Evolutionary conservation across 1,140 invertebrate genomes (phyloP), one percentile per base, ranked within the genome.

Genomic region (Zaprionus taronus): DNA sequence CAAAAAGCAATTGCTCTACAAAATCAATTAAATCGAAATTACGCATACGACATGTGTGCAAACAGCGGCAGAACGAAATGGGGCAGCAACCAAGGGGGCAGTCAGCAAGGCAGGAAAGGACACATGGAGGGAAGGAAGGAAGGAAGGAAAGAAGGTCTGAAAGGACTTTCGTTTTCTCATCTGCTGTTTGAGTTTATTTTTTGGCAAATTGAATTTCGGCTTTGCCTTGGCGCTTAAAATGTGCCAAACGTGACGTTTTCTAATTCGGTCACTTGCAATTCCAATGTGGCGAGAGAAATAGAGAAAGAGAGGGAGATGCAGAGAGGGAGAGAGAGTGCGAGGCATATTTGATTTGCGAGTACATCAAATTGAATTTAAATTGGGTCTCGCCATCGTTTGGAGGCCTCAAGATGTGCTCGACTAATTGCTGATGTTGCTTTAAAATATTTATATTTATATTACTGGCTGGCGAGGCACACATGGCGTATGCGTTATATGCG

Each of bases 1-100:
- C 74, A 81, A 81, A 80, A 81, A 81, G 67, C 67, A 69, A 65
- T 71, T 83, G 68, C 81, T 72, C 69, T 76, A 56, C 60, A 47
- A 81, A 89, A 89, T 84, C 84, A 89, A 89, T 89, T 89, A 89
- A 89, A 81, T 80, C 80, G 75, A 89, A 90, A 89, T 90, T 90
- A 84, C 84, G 84, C 85, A 87, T 87, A 89, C 84, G 81, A 79
- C 85, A 89, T 90, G 85, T 89, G 75, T 81, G 84, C 85, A 80
- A 79, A 81, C 70, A 57, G 71, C 70, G 64, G 73, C 68, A 65
- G 26, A 58, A 5, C n/a, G 34, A 26, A 36, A 47, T 38, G 36
- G 41, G 41, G n/a, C 41, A n/a, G 9, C 31, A 34, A 34, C 9
- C 9, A 34, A 11, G 9, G 31, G 31, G 41, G n/a, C 41, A 17